Base-by-base conservation (phyloP, 2,888 invertebrate species). In the Morpho achilles region DNA sequence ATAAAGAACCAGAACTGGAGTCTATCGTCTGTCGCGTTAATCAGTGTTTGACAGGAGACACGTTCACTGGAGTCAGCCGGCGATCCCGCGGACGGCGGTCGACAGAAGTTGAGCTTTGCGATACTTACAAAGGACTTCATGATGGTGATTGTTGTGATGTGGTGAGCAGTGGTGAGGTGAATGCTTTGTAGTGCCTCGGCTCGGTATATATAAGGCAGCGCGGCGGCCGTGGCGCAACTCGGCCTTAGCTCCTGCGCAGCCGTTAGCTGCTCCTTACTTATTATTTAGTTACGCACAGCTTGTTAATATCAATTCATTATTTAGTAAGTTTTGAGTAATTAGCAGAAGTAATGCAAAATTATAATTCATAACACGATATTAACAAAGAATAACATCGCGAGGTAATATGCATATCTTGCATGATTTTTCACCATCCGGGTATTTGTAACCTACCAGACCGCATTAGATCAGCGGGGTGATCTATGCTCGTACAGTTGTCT, bases 121-220 rank as follows among this genome's bases (percentile, higher is more conserved):
- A 41, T 68, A 70, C 71, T 70, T 60, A 72, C 70, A 46, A 70
- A 67, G 58, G 65, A 40, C 60, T 67, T 70, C 70, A 70, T 70
- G 60, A 42, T 42, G 51, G 41, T 58, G 42, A 32, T 49, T 53
- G 49, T 32, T 8, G 42, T 8, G 53, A 9, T 16, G 7, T 49
- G 49, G 44, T 43, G 45, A 23, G 42, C 46, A 8, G n/a, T 16
- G 16, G 51, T 32, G 47, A 46, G 41, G 39, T 52, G 57, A 52
- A 43, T 57, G 57, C 48, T 57, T 48, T 40, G 47, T 23, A 42
- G 8, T 7, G 16, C 44, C 23, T 2, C 23, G 45, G 32, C 45
- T 47, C 53, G 48, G 51, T 54, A 63, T 65, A 63, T 63, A 66
- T 65, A 65, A 56, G 43, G 43, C 23, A 8, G 39, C 44, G 8